A percentile compares a stretch with the other conserved stretches of the same genome.
phyloP scores from a whole-genome alignment of 1,140 invertebrate species.

The Lordiphosa collinella region DNA sequence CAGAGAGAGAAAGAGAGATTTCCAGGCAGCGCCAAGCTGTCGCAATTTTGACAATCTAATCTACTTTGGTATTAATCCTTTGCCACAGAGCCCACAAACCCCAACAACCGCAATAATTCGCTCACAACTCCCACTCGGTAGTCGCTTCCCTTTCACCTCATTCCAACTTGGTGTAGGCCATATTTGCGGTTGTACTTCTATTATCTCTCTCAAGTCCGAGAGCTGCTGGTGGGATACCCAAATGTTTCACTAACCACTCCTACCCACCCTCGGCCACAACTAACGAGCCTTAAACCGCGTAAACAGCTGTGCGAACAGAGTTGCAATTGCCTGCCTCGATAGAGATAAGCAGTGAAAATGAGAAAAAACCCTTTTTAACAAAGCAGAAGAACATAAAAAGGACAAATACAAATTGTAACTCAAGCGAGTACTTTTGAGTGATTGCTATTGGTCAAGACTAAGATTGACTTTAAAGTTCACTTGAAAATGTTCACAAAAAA shows the following conservation, averaged over 20 bases:
- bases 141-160: background rate
- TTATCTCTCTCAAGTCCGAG: slow-evolving; percentile 55
- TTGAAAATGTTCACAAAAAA: too few relatives aligned
- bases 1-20: slow-evolving; percentile 8
- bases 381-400: background rate
- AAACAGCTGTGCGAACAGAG: slow-evolving; percentile 63
- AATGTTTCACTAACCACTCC: slow-evolving; percentile 37
- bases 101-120: slow-evolving; percentile 32
- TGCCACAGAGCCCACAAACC: slow-evolving; percentile 31
- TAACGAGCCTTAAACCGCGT: slow-evolving; percentile 64
- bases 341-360: slow-evolving; percentile 2
- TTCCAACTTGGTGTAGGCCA: slow-evolving; percentile 33
- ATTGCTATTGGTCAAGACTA: background rate
- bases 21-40: slow-evolving; percentile 44
- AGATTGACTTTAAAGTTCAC: background rate
- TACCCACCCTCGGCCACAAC: slow-evolving; percentile 1
- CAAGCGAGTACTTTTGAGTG: background rate
- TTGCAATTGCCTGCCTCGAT: slow-evolving; percentile 10
- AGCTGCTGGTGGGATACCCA: slow-evolving; percentile 8
- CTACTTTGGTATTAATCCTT: slow-evolving; percentile 66
- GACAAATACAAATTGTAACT: slow-evolving; percentile 15
- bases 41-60: slow-evolving; percentile 67
- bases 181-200: slow-evolving; percentile 62
- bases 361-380: slow-evolving; percentile 21
- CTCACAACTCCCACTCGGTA: background rate